phyloP scores from a whole-genome alignment of 2,888 invertebrate genomes.

The Panzeria rudis region DNA sequence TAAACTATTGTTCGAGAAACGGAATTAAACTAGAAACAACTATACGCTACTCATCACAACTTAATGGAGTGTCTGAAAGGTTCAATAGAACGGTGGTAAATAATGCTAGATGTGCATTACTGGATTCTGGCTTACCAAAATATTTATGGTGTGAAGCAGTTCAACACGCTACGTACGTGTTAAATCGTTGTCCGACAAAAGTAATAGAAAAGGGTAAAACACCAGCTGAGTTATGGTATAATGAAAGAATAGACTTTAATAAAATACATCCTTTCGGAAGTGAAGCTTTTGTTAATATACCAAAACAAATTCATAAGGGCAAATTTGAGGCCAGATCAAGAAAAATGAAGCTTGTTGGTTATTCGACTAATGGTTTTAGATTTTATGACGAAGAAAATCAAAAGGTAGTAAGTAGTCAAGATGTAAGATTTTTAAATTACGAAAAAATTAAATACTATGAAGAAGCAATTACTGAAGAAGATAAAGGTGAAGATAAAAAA shows the following conservation, averaged over 20 bases:
- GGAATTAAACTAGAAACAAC: constrained; percentile 21
- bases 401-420: constrained; percentile 40
- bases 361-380: constrained; percentile 17
- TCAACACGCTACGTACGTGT: constrained; percentile 27
- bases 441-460: constrained; percentile 6
- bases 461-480: constrained; percentile 1
- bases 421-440: constrained; percentile 38
- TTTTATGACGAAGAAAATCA: constrained; percentile 41
- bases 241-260: constrained; percentile 30
- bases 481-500: not conserved
- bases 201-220: constrained; percentile 32
- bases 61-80: constrained; percentile 39
- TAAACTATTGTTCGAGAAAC: constrained; percentile 31
- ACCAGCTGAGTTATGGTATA: constrained; percentile 49
- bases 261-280: constrained; percentile 26
- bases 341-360: not conserved
- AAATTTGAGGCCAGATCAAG: constrained; percentile 33
- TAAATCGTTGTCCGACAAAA: constrained; percentile 27
- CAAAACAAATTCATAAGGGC: constrained; percentile 32
- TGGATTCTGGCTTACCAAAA: constrained; percentile 32
- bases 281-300: constrained; percentile 35
- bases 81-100: constrained; percentile 42
- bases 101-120: constrained; percentile 39
- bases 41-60: constrained; percentile 40
- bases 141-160: constrained; percentile 49